These are phyloP conservation scores for Artibeus jamaicensis DNA, from an alignment of 2,797 vertebrate species.

Conservation along the genomic window DNA sequence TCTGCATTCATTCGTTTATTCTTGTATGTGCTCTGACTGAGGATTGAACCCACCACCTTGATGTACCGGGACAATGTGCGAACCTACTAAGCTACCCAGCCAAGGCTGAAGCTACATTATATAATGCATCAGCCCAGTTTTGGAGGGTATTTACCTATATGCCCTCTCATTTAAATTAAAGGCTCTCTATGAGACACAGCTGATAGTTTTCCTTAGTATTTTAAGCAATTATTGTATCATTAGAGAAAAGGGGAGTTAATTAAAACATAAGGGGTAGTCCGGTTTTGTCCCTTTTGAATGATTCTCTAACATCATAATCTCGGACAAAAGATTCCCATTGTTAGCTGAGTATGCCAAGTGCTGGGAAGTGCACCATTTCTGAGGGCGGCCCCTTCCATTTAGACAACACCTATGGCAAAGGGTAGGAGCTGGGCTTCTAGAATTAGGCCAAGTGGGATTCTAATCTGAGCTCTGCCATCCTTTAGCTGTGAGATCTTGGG, in stretches of 20 bases:
- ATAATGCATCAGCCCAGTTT: not conserved
- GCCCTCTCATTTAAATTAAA: not conserved
- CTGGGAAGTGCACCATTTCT: not conserved
- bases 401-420: not conserved
- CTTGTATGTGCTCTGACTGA: not conserved
- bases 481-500: not conserved
- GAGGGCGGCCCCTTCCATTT: not conserved
- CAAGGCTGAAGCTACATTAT: not conserved
- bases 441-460: not conserved
- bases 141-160: not conserved
- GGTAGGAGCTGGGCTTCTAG: not conserved
- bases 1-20: not conserved
- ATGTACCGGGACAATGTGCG: not conserved
- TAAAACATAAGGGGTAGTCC: not conserved
- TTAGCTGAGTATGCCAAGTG: not conserved
- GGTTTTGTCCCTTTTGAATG: not conserved
- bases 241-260: not conserved
- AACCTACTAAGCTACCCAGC: not conserved
- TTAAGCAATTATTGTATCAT: not conserved
- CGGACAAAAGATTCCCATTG: not conserved
- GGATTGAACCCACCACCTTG: not conserved
- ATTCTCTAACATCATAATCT: not conserved
- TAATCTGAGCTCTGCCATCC: not conserved
- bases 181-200: not conserved
- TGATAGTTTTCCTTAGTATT: not conserved